Base-by-base conservation (phyloP, 2,797 vertebrate species). In the Nyctibius grandis region DNA sequence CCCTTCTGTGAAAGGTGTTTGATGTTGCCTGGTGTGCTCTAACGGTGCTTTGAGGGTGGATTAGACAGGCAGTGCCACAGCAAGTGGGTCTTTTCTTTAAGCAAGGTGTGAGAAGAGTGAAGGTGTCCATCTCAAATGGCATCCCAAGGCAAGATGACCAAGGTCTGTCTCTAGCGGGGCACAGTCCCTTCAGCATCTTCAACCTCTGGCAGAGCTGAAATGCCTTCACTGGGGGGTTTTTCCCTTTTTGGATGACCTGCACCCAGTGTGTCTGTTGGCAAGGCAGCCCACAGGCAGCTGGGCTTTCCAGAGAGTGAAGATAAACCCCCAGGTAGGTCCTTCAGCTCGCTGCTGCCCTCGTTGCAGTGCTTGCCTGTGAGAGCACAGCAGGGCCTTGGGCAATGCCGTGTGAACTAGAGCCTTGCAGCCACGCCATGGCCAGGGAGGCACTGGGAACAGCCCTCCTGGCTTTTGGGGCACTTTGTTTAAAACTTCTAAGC, bases 401-500 rank as follows among this genome's bases (percentile, higher is more conserved):
- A 34, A 18, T 45, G 34, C 40, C 2, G 1, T 12, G 48, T 28
- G 51, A 40, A 2, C 5, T 0, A 12, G 68, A 84, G 16, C 11
- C 54, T 56, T 21, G 4, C 42, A 33, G 70, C 74, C 65, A 1
- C 19, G 2, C n/a, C n/a, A 11, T 31, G 78, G 68, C 87, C 64
- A 47, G 7, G 77, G 95, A 80, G 67, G 91, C 72, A 11, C 50
- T 45, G 65, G 85, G 78, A 97, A 20, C 61, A 61, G n/a, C 89
- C 89, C 80, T 92, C 40, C 79, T 90, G 95, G 51, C 85, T 80
- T 77, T 84, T 38, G 34, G 78, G 91, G 89, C 91, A 68, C 95
- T 95, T 89, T 8, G 94, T 68, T 91, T 92, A 59, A 94, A n/a
- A 93, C 96, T 96, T 91, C 34, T 26, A 82, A 94, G 94, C 88